Conservation (phyloP, 2,797 vertebrate species). For the Eospalax fontanierii region DNA sequence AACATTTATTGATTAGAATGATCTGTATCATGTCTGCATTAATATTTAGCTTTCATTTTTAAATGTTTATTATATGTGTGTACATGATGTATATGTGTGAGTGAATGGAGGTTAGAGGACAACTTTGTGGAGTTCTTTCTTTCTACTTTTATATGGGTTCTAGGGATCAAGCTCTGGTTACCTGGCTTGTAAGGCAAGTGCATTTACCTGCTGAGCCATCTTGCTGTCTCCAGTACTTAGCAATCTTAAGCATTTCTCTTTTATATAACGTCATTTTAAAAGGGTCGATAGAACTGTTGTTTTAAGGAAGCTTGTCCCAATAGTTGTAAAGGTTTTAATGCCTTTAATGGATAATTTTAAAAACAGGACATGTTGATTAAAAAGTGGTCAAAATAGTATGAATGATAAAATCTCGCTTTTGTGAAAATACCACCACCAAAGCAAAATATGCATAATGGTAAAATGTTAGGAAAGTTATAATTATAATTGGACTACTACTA, state of each 20-base stretch:
- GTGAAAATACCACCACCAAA: neutral
- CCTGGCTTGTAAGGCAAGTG: too few species aligned
- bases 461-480: conserved; percentile 28
- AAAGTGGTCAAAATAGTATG: conserved; percentile 36
- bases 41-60: too few species aligned
- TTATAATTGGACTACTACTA: conserved; percentile 63
- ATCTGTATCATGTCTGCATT: too few species aligned
- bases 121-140: too few species aligned
- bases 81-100: too few species aligned
- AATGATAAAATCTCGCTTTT: conserved; percentile 50
- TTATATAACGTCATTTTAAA: conserved; percentile 64
- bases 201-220: too few species aligned
- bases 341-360: conserved; percentile 42
- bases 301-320: conserved; percentile 55
- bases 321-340: conserved; percentile 58
- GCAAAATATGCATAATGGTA: conserved; percentile 10
- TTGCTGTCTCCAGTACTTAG: neutral
- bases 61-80: too few species aligned
- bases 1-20: too few species aligned
- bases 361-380: conserved; percentile 8
- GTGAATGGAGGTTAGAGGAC: too few species aligned
- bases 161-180: too few species aligned
- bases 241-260: conserved; percentile 57
- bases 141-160: too few species aligned
- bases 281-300: neutral